Evolutionary conservation across 2,888 invertebrate genomes (phyloP), one percentile per base, ranked within the genome.

Genomic region (Xestia rhomboidea): DNA sequence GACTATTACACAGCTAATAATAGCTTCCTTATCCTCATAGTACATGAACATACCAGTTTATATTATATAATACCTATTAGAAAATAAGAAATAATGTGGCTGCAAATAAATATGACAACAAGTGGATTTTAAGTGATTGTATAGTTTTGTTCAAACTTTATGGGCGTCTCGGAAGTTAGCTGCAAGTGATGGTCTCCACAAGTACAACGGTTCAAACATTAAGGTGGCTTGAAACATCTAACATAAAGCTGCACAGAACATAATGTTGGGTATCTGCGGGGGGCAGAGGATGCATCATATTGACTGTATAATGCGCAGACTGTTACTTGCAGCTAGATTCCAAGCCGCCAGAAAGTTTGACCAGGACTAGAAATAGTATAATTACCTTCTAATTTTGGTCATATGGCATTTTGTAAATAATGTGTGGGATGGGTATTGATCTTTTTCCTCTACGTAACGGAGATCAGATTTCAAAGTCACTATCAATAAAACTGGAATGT

Each of bases 21-120:
- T 41, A 78, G 15, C 15, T 34, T 3, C 24, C 27, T 66, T 80
- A 41, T 77, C 79, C 51, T 63, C 34, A 18, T 34, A 7, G 4
- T 27, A 21, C 13, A 15, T 1, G 41, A 38, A 63, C 8, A 62
- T 63, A 41, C 21, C 21, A 21, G 1, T 49, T 21, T 21, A 60
- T 60, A 30, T 8, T 15, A 41, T 77, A 44, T n/a, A 64, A 64
- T 54, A 38, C 57, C 27, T 57, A 18, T 6, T 38, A 1, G 15
- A 57, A 46, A 38, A 54, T 2, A 38, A 27, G 57, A 46, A 49
- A 68, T 21, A 38, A 68, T 46, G n/a, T 57, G 0, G 51, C 4
- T 10, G 27, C 10, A 41, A 76, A 78, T 21, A 60, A 57, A 38
- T 30, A 27, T 21, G 44, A 66, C n/a, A 34, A 10, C 34, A 44